Evolutionary conservation across 2,113 vertebrate species (phyloP).

Genomic region (Hydropotes inermis): DNA sequence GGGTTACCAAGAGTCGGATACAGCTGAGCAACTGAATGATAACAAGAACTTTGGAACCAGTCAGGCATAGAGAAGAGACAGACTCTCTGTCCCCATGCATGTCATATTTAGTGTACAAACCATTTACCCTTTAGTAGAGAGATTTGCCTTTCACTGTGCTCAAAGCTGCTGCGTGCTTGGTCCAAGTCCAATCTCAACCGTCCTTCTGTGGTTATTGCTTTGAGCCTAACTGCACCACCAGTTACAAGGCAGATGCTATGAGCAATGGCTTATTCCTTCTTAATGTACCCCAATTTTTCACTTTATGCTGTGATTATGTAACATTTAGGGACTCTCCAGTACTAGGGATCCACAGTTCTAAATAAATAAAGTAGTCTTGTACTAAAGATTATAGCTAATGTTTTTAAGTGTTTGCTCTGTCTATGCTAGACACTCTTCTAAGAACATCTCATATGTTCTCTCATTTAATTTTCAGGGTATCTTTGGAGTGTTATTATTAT

Average conservation of each 20-base stretch:
- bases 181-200: neutral
- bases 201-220: neutral
- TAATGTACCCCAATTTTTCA: neutral
- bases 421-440: neutral
- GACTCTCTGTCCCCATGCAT: neutral
- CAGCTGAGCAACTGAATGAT: neutral
- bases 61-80: neutral
- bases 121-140: neutral
- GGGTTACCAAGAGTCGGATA: neutral
- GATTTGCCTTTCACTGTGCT: neutral
- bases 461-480: neutral
- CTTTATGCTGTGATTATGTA: neutral
- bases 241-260: neutral
- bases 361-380: conserved; percentile 5
- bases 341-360: neutral
- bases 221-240: neutral
- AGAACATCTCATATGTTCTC: neutral
- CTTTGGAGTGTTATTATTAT: neutral
- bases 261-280: neutral
- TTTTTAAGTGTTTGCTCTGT: neutral
- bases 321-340: neutral
- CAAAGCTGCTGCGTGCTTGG: neutral
- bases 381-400: neutral
- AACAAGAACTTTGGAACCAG: neutral
- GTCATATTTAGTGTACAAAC: neutral